These are phyloP conservation scores for Rhinopomastus cyanomelas DNA, from an alignment of 2,113 vertebrate species.

Conservation along the genomic window DNA sequence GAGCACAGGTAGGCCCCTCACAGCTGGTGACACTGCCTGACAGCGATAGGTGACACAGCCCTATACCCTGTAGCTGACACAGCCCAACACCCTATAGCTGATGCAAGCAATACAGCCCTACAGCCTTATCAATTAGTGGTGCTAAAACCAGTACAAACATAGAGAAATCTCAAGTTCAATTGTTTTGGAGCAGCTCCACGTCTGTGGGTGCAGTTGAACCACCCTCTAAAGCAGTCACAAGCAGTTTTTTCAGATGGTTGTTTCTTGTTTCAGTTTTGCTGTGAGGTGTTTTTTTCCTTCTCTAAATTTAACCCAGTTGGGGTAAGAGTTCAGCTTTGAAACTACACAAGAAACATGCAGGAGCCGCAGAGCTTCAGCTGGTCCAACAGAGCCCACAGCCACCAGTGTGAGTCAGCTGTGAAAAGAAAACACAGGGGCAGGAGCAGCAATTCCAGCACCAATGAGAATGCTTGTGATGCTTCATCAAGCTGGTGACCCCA, in stretches of 20 bases:
- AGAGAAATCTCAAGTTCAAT: background rate
- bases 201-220: background rate
- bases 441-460: background rate
- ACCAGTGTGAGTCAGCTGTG: background rate
- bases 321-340: background rate
- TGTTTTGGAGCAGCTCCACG: background rate
- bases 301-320: background rate
- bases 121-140: background rate
- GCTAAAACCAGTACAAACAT: background rate
- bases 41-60: rapidly evolving
- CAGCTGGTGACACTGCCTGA: background rate
- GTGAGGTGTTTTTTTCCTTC: background rate
- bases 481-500: background rate
- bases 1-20: background rate
- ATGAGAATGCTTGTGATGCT: background rate
- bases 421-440: background rate
- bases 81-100: too few species aligned
- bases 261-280: background rate
- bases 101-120: background rate
- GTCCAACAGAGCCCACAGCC: background rate
- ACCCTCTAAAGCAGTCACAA: background rate
- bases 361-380: background rate
- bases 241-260: background rate
- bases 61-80: too few species aligned
- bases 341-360: background rate